Evolutionary conservation across 2,113 vertebrate species (phyloP).

Genomic region (Zosterops lateralis): DNA sequence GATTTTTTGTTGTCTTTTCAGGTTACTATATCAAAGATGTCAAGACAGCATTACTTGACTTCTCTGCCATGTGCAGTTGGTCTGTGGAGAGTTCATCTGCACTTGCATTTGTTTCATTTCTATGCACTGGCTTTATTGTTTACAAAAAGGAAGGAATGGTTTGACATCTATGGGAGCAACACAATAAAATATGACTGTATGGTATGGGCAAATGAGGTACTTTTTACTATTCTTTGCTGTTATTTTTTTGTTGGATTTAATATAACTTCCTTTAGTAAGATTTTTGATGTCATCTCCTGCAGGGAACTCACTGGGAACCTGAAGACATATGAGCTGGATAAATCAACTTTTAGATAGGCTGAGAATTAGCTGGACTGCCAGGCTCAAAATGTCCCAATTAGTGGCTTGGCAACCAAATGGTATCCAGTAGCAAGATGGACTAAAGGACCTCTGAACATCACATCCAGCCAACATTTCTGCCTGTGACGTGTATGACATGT

Average conservation of each 20-base stretch:
- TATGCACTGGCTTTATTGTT: not conserved
- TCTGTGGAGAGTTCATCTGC: not conserved
- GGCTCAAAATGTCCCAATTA: not conserved
- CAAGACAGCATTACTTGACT: accelerated
- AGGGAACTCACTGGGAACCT: not conserved
- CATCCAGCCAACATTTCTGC: not conserved
- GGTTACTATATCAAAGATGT: not conserved
- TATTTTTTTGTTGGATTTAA: not conserved
- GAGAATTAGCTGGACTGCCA: not conserved
- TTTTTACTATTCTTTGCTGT: not conserved
- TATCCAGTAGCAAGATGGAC: not conserved
- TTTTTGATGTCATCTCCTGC: not conserved
- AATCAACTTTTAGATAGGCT: not conserved
- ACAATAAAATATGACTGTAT: not conserved
- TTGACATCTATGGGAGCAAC: not conserved
- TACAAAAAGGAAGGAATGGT: not conserved
- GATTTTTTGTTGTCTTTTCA: not conserved
- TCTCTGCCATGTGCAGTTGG: not conserved
- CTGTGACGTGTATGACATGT: not conserved
- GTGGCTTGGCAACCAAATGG: not conserved
- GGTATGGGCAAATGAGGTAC: not conserved
- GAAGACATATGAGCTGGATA: not conserved
- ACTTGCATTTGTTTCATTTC: not conserved
- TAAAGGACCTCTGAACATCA: not conserved
- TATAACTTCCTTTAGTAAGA: not conserved